Evolutionary conservation across 2,113 vertebrate species (phyloP), one percentile per base, ranked within the genome.

Genomic region (Agapornis roseicollis): DNA sequence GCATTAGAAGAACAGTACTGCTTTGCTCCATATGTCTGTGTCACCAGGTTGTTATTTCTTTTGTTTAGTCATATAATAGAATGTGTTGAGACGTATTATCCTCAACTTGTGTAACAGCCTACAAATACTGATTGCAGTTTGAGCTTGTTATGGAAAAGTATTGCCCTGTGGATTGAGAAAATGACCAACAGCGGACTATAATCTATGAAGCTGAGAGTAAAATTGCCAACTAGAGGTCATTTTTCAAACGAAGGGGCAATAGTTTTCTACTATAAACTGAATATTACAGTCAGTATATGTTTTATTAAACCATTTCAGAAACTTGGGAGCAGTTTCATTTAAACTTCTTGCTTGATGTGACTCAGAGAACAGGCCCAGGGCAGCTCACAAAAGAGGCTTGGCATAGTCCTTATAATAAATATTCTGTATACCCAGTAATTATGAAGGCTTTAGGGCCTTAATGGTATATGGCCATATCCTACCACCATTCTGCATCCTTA

Each of bases 251-350:
- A 98, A 98, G 97, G 98, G 98, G 98, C 97, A 96, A 98, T 98
- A 96, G 98, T 98, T 98, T 98, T 98, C 98, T 97, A 96, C 97
- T 97, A 97, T 98, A 98, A 98, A 98, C 97, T 97, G 98, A 97
- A 96, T 97, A 97, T 96, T 98, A 98, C 97, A 98, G 98, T 97
- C 98, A 98, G 98, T 98, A 97, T 98, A 97, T 98, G 98, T 98
- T 98, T 98, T 98, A 98, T 98, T 98, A 98, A 98, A 98, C 98
- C 97, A 97, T 98, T 98, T 97, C 92, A 97, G 98, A 98, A 97
- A 97, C 98, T 98, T 97, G 98, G 98, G 98, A 98, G 98, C 97
- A 96, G 89, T 98, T 98, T 97, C 96, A 94, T 98, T 98, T 98
- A 98, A 98, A 98, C 98, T 97, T 98, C 97, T 95, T 97, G 97